These are phyloP conservation scores for Macroteleia sp. DNA, from an alignment of 2,888 invertebrate species.

Conservation along the genomic window DNA sequence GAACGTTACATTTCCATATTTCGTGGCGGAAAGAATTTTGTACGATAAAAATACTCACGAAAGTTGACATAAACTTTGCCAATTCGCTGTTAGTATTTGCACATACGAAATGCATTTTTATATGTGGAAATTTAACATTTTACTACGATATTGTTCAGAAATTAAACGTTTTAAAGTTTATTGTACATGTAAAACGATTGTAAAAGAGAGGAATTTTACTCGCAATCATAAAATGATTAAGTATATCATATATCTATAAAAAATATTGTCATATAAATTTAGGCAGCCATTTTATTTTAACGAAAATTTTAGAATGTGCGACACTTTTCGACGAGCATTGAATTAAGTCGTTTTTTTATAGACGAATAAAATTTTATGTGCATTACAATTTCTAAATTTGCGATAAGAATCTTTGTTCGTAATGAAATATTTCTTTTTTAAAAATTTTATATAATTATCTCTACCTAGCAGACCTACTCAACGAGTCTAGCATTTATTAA, in stretches of 20 bases:
- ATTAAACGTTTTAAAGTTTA: constrained; percentile 3
- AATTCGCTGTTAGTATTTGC: constrained; percentile 19
- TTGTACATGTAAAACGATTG: not conserved
- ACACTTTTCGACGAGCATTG: not conserved
- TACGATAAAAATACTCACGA: constrained; percentile 16
- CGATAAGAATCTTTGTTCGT: too few relatives aligned
- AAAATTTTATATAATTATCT: too few relatives aligned
- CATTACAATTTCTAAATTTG: too few relatives aligned
- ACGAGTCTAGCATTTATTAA: too few relatives aligned
- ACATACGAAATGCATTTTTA: not conserved
- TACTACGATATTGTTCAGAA: not conserved
- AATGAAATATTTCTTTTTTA: too few relatives aligned
- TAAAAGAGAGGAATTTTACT: not conserved
- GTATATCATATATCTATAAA: too few relatives aligned
- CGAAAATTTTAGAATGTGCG: too few relatives aligned
- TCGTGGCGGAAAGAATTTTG: constrained; percentile 27
- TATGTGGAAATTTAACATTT: not conserved
- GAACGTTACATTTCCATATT: constrained; percentile 36
- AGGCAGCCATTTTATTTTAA: too few relatives aligned
- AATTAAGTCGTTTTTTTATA: not conserved
- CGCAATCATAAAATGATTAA: constrained; percentile 10
- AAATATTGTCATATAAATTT: too few relatives aligned
- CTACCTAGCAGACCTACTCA: too few relatives aligned
- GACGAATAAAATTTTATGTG: not conserved
- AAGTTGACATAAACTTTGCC: constrained; percentile 5